Conservation (phyloP, 2,113 vertebrate species). For the Psittacara wagleri region DNA sequence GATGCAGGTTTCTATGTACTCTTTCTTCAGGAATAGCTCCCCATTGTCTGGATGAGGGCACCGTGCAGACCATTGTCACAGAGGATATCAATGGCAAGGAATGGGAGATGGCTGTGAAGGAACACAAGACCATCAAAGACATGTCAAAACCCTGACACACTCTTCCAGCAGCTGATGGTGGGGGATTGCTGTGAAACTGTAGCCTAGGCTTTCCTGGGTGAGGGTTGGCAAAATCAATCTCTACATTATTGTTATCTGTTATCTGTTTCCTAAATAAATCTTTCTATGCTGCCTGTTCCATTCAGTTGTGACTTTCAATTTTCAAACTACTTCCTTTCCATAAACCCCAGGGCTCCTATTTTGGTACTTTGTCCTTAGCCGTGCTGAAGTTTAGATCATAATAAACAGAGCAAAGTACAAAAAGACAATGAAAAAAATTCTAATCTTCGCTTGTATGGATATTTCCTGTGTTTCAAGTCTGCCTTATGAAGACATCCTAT, state of each 20-base stretch:
- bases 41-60: constrained; percentile 92
- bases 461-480: neutral
- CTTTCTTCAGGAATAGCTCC: constrained; percentile 84
- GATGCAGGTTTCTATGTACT: neutral
- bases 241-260: neutral
- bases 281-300: neutral
- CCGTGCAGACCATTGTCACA: constrained; percentile 78
- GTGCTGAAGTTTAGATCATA: neutral
- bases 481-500: neutral
- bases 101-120: constrained; percentile 90
- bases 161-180: neutral
- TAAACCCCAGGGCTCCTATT: neutral
- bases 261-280: constrained; percentile 56
- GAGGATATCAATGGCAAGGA: constrained; percentile 88
- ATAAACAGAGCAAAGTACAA: neutral
- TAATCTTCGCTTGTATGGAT: neutral
- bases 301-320: neutral
- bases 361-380: neutral
- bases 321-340: neutral
- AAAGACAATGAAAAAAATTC: neutral
- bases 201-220: neutral
- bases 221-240: neutral
- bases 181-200: neutral
- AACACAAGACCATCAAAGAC: constrained; percentile 84
- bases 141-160: constrained; percentile 83